Base-by-base conservation (phyloP, 92 coral and sea anemone genomes). In the Porites evermanni region DNA sequence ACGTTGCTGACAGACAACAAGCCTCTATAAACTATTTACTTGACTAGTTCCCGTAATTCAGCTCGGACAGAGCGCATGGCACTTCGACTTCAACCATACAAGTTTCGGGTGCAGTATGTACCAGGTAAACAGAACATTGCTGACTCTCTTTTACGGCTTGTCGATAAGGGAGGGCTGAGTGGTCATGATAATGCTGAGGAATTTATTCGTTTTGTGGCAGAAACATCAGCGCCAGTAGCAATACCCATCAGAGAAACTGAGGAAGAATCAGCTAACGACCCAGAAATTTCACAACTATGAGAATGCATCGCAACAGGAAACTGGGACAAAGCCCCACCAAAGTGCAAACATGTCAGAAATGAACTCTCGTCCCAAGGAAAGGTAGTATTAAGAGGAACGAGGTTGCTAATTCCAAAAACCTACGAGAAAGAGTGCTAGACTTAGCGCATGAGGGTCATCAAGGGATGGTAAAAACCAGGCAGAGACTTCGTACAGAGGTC, bases 41-140 rank as follows among this genome's bases (percentile, higher is more conserved):
- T 84, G 11, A 70, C 52, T 16, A 67, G 12, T 17, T 50, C 52
- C 23, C 9, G 85, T 65, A 68, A 53, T 52, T 80, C 76, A 13
- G 84, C 88, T 7, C 53, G 91, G 81, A 77, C 83, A 53, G 84
- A 88, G 61, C 67, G 88, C 23, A 83, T 76, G 72, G 91, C 83
- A 11, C 84, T 88, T 23, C 66, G 91, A 50, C 79, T 82, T 7
- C 91, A 88, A 75, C 74, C 88, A 8, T 83, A 88, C 79, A 81
- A 74, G 50, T 88, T 82, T 69, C 54, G 64, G 6, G 87, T 88
- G 44, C 70, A 58, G 83, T 82, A 81, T 47, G 52, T 81, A 18
- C 91, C 82, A 64, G 87, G 87, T 1, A 71, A 77, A 77, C 71
- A 81, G 70, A 87, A 87, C 74, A 87, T 87, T 74, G 87, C 91